A percentile compares a stretch with the other conserved stretches of the same genome.
phyloP scores from a whole-genome alignment of 2,888 invertebrate species.

The Rapana venosa region DNA sequence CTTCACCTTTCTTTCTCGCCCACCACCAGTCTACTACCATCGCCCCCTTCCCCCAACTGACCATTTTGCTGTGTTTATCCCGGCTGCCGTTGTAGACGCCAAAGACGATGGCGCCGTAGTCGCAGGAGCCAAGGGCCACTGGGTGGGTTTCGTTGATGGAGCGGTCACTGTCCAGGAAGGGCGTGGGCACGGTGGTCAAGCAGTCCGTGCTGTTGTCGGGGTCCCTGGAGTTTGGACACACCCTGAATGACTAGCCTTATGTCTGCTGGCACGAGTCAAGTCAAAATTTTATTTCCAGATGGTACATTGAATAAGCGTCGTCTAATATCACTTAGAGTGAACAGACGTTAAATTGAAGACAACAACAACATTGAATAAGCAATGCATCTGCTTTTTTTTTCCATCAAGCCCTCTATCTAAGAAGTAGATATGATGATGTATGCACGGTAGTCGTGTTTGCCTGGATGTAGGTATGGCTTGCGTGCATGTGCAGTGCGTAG shows the following conservation, averaged over 20 bases:
- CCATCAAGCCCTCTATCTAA: too few relatives aligned
- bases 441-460: background rate
- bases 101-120: constrained; percentile 63
- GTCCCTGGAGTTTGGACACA: constrained; percentile 11
- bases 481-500: background rate
- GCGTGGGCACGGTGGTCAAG: constrained; percentile 59
- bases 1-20: too few relatives aligned
- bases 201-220: constrained; percentile 54
- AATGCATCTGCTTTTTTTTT: too few relatives aligned
- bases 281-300: too few relatives aligned
- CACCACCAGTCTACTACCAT: too few relatives aligned
- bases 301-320: too few relatives aligned
- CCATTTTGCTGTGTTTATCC: constrained; percentile 13
- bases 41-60: constrained; percentile 12
- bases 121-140: constrained; percentile 62
- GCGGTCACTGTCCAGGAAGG: constrained; percentile 48
- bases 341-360: too few relatives aligned
- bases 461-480: background rate
- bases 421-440: background rate
- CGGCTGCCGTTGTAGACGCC: constrained; percentile 43
- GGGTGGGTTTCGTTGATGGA: constrained; percentile 54
- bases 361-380: too few relatives aligned
- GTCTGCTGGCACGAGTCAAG: too few relatives aligned
- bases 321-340: too few relatives aligned
- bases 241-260: too few relatives aligned